Conservation (phyloP, 2,888 invertebrate genomes). For the Pyralis farinalis region DNA sequence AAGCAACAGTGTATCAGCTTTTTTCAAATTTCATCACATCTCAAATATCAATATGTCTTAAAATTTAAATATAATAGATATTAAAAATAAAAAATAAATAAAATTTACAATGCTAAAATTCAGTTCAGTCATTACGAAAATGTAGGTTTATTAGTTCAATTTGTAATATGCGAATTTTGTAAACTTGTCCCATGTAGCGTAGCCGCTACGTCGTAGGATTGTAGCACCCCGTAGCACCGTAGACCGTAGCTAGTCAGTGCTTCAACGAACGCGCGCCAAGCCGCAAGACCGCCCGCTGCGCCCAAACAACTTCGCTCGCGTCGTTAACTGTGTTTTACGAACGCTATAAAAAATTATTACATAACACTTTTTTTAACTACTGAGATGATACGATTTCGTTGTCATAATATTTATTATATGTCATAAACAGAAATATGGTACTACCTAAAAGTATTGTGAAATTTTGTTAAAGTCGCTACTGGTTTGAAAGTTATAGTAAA, state of each 20-base stretch:
- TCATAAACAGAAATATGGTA: constrained; percentile 15
- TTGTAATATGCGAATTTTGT: too few relatives aligned
- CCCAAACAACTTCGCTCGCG: constrained; percentile 25
- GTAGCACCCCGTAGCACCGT: constrained; percentile 22
- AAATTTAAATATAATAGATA: too few relatives aligned
- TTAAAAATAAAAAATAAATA: too few relatives aligned
- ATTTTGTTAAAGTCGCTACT: constrained; percentile 4
- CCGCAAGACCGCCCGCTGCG: constrained; percentile 41
- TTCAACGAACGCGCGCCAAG: constrained; percentile 46
- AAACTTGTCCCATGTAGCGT: not conserved
- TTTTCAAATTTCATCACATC: not conserved
- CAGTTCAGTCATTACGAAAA: too few relatives aligned
- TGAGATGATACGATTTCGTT: constrained; percentile 12
- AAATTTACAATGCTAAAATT: too few relatives aligned
- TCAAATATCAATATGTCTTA: too few relatives aligned
- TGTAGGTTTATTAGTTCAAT: too few relatives aligned
- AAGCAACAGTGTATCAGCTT: too few relatives aligned
- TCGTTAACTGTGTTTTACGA: constrained; percentile 60
- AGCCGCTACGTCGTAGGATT: constrained; percentile 31
- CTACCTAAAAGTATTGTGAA: not conserved
- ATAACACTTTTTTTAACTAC: constrained; percentile 24
- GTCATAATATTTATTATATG: constrained; percentile 25
- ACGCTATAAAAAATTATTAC: constrained; percentile 49
- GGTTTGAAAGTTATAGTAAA: constrained; percentile 6
- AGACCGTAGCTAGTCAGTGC: constrained; percentile 45